Conservation (phyloP, 2,797 vertebrate genomes). For the Tympanoctomys barrerae region DNA sequence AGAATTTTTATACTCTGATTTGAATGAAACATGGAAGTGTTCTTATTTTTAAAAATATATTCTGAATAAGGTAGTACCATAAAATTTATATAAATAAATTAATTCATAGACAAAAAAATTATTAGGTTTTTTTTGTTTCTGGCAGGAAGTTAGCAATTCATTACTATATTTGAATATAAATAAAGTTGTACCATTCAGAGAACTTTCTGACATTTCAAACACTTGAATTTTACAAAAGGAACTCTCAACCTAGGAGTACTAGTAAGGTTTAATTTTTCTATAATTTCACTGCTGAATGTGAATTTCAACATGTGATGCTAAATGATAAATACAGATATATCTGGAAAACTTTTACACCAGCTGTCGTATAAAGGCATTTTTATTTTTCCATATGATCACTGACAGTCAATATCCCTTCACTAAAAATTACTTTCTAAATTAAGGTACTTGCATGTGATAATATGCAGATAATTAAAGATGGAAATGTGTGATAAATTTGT, state of each 20-base stretch:
- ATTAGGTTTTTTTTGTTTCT: constrained; percentile 63
- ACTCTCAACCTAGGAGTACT: constrained; percentile 72
- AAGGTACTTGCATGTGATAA: constrained; percentile 16
- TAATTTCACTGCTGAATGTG: constrained; percentile 67
- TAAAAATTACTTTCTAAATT: constrained; percentile 50
- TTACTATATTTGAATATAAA: constrained; percentile 76
- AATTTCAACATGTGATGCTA: constrained; percentile 71
- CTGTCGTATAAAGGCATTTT: constrained; percentile 52
- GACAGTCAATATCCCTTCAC: constrained; percentile 61
- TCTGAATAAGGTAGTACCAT: constrained; percentile 45
- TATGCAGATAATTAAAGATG: constrained; percentile 24
- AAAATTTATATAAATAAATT: constrained; percentile 41
- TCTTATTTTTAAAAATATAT: constrained; percentile 37
- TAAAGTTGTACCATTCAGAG: constrained; percentile 66
- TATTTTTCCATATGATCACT: constrained; percentile 65
- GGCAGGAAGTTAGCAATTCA: constrained; percentile 53
- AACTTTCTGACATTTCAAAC: constrained; percentile 78
- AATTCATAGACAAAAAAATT: constrained; percentile 60
- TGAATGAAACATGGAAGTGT: constrained; percentile 57
- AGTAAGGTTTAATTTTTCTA: constrained; percentile 74
- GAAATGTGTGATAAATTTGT: constrained; percentile 50
- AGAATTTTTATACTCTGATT: constrained; percentile 48
- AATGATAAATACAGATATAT: constrained; percentile 68
- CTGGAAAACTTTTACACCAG: constrained; percentile 59
- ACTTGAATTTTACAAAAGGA: constrained; percentile 78